Percentiles rank a stretch among this genome's conserved stretches.
These are phyloP conservation scores for Anoplius nigerrimus DNA, from an alignment of 2,888 invertebrate genomes.

Conservation along the genomic window DNA sequence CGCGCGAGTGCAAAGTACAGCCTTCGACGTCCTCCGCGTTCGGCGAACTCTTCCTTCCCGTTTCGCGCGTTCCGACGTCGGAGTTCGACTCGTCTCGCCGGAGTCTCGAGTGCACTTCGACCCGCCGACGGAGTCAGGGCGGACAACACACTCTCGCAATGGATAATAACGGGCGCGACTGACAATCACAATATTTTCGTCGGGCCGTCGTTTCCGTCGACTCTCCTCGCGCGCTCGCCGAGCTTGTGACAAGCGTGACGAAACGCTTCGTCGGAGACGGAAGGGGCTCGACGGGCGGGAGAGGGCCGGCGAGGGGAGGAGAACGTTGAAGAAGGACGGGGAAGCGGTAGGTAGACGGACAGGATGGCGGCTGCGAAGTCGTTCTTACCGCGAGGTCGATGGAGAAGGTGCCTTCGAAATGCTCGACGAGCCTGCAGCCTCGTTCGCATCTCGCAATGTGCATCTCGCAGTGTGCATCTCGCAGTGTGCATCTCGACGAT, in stretches of 20 bases:
- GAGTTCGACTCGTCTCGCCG: neutral
- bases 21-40: too few relatives aligned
- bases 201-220: constrained; percentile 14
- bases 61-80: neutral
- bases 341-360: constrained; percentile 28
- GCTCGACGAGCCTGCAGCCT: constrained; percentile 28
- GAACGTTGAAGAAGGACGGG: constrained; percentile 21
- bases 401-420: constrained; percentile 16
- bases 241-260: constrained; percentile 42
- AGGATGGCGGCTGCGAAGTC: constrained; percentile 15
- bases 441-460: too few relatives aligned
- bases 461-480: too few relatives aligned
- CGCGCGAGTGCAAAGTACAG: too few relatives aligned
- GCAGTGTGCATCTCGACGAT: constrained; percentile 19
- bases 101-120: neutral
- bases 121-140: too few relatives aligned
- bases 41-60: too few relatives aligned
- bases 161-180: constrained; percentile 24
- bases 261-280: constrained; percentile 28
- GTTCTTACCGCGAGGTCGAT: constrained; percentile 1
- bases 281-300: neutral
- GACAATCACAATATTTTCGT: constrained; percentile 40
- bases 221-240: constrained; percentile 28
- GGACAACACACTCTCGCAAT: neutral
- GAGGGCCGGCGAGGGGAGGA: neutral